Conservation (phyloP, 2,888 invertebrate species). For the Dryobota labecula region DNA sequence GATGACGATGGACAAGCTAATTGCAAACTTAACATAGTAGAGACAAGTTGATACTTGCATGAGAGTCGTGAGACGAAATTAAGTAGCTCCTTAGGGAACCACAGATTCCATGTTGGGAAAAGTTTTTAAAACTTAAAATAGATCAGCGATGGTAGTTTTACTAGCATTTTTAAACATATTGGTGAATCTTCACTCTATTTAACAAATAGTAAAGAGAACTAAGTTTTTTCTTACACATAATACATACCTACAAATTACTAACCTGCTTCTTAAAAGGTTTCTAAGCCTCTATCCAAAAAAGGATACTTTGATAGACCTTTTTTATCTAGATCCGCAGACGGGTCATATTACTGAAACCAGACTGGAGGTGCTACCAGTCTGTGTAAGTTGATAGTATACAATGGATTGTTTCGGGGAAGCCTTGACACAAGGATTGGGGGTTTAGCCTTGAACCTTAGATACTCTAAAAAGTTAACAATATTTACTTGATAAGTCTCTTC, state of each 20-base stretch:
- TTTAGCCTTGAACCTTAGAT: background rate
- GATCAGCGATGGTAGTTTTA: background rate
- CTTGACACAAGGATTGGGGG: background rate
- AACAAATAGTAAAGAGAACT: background rate
- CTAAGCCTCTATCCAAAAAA: constrained; percentile 15
- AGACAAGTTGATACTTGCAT: background rate
- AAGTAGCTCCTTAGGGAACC: constrained; percentile 27
- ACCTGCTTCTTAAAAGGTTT: constrained; percentile 17
- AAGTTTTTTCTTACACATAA: too few relatives aligned
- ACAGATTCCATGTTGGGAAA: constrained; percentile 28
- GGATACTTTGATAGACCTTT: constrained; percentile 14
- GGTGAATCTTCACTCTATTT: background rate
- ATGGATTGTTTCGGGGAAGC: background rate
- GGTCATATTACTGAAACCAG: constrained; percentile 34
- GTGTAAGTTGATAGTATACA: background rate
- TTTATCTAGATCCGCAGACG: constrained; percentile 42
- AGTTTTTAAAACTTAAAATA: constrained; percentile 12
- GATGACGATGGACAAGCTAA: background rate
- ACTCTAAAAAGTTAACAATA: background rate
- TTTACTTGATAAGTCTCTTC: background rate
- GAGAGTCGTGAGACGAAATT: constrained; percentile 5
- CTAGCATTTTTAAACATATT: too few relatives aligned
- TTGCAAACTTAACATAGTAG: background rate
- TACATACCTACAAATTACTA: too few relatives aligned
- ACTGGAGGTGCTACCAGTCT: background rate